Evolutionary conservation across 2,888 invertebrate genomes (phyloP), one percentile per base, ranked within the genome.

Genomic region (Disparrhopalites patrizii): DNA sequence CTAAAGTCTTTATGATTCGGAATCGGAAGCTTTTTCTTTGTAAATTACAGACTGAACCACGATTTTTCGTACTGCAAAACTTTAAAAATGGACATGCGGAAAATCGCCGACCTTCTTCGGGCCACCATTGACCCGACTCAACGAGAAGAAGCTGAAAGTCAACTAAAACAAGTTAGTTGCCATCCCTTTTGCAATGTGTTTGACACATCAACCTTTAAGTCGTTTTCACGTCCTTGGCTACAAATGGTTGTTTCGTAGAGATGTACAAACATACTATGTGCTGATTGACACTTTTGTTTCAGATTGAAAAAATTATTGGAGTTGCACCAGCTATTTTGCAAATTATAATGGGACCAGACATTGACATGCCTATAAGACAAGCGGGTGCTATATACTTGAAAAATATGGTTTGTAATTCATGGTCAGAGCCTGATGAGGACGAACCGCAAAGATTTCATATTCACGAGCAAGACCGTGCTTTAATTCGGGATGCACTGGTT

Each of bases 301-400:
- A n/a, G n/a, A n/a, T n/a, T n/a, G n/a, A n/a, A n/a, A 92, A 93
- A 84, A 95, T 97, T 70, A 94, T 96, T 79, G 96, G 96, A 27
- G 99, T 99, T 82, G 90, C 92, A 60, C 98, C 97, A 58, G 86
- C 90, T 55, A 83, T 99, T 67, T 83, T 99, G 60, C 93, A 95
- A 85, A 90, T 97, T 69, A 89, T 97, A 64, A 93, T 96, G 92
- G 86, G 88, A 80, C 86, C 86, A 76, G 92, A 93, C 75, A 84
- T 94, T 54, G 90, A 94, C 70, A 87, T 92, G 85, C 91, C 95
- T 70, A 89, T 96, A 0, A 83, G 97, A 71, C 97, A 98, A 83
- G 97, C 97, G 71, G 84, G 93, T 76, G 97, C 91, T 40, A 92
- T 99, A 74, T 99, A 96, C 81, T 82, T 99, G 73, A 99, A 99